A percentile compares a stretch with the other conserved stretches of the same genome.
Evolutionary conservation across 2,888 invertebrate genomes (phyloP).

Genomic region (Lithosia quadra): DNA sequence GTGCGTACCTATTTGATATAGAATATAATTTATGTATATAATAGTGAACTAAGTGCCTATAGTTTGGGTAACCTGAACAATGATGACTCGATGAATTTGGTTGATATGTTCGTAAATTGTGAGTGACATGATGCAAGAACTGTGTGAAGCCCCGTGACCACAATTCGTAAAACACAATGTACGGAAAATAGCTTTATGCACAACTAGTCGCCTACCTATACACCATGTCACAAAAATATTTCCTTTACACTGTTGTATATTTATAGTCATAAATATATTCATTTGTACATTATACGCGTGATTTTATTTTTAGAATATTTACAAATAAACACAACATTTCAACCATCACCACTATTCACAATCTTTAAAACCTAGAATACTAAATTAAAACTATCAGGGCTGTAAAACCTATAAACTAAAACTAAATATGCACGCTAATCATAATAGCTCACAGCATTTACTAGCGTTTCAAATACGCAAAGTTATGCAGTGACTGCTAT

Average conservation of each 20-base stretch:
- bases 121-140: conserved; percentile 80
- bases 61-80: conserved; percentile 59
- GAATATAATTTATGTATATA: conserved; percentile 41
- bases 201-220: conserved; percentile 69
- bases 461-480: conserved; percentile 6
- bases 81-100: conserved; percentile 62
- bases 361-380: conserved; percentile 62
- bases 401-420: conserved; percentile 74
- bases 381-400: conserved; percentile 72
- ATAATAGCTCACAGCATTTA: conserved; percentile 34
- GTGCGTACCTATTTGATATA: conserved; percentile 72
- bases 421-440: conserved; percentile 48
- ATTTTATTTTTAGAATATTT: conserved; percentile 77
- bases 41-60: conserved; percentile 50
- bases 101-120: conserved; percentile 76
- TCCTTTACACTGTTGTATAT: conserved; percentile 76
- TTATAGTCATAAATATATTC: conserved; percentile 79
- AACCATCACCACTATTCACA: conserved; percentile 76
- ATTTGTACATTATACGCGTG: conserved; percentile 83
- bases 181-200: conserved; percentile 74
- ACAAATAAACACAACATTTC: conserved; percentile 79
- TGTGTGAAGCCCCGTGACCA: conserved; percentile 76
- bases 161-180: conserved; percentile 66
- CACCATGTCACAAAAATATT: conserved; percentile 86
- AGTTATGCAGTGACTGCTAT: conserved; percentile 23